Percentiles rank a stretch among this genome's conserved stretches.
These are phyloP conservation scores for Oscheius sp. DNA, from an alignment of 2,888 invertebrate genomes.

Conservation along the genomic window DNA sequence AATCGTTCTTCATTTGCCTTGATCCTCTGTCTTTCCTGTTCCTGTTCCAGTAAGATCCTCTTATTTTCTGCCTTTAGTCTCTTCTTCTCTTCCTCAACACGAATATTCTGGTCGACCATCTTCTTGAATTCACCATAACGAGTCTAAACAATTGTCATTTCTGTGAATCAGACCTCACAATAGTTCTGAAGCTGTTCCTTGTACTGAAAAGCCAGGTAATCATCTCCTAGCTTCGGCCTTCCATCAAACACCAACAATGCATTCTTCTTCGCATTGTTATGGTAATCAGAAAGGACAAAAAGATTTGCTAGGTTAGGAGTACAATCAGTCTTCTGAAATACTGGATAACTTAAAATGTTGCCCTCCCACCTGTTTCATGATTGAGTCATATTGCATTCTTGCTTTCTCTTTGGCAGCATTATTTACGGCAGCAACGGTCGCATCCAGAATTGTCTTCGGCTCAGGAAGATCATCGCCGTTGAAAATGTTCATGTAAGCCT, in stretches of 20 bases:
- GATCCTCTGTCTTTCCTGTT: background rate
- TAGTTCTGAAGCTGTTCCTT: background rate
- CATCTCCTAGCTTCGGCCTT: background rate
- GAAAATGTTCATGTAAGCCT: constrained; percentile 92
- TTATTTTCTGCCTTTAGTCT: too few species aligned
- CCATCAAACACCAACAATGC: background rate
- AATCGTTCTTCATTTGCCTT: background rate
- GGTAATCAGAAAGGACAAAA: background rate
- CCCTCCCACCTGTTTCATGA: constrained; percentile 8
- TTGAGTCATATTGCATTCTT: background rate
- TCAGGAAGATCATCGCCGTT: constrained; percentile 95
- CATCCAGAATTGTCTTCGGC: constrained; percentile 94
- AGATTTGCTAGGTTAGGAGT: background rate
- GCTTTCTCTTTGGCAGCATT: background rate
- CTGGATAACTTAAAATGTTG: background rate
- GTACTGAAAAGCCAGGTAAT: background rate
- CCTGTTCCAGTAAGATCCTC: background rate
- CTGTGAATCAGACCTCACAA: background rate
- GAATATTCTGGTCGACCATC: constrained; percentile 6
- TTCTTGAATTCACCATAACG: background rate
- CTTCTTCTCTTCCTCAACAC: background rate
- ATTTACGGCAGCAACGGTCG: constrained; percentile 9
- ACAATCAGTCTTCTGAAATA: background rate
- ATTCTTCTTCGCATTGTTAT: background rate
- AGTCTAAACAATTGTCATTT: background rate